These are phyloP conservation scores for Neoascia interrupta DNA, from an alignment of 2,888 invertebrate genomes.

Conservation along the genomic window DNA sequence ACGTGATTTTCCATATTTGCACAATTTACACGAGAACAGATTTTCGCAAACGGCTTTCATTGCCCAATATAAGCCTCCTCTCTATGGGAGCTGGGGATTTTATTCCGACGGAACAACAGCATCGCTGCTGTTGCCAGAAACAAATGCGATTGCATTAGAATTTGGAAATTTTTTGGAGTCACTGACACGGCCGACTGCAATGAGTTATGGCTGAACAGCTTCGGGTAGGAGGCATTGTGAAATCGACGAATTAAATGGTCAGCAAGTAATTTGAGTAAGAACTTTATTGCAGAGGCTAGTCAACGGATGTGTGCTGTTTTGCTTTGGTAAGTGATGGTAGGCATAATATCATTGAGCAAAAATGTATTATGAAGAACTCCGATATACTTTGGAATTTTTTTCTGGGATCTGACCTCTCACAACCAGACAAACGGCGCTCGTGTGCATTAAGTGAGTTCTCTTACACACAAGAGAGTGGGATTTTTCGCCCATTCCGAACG, in stretches of 20 bases:
- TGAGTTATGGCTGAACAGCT: not conserved
- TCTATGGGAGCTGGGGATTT: conserved; percentile 8
- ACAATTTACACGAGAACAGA: conserved; percentile 47
- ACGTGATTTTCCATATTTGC: conserved; percentile 12
- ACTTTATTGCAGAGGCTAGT: not conserved
- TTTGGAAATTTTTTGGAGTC: conserved; percentile 40
- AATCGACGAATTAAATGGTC: conserved; percentile 6
- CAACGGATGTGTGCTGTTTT: no score
- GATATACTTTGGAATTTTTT: no score
- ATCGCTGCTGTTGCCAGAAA: conserved; percentile 31
- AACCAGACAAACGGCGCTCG: no score
- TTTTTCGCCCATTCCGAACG: no score
- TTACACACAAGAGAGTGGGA: no score
- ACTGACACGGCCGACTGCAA: conserved; percentile 16
- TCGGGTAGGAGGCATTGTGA: not conserved
- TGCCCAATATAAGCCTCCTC: conserved; percentile 33
- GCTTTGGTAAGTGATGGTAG: no score
- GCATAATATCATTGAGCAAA: not conserved
- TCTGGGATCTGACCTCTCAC: no score
- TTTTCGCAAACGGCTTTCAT: conserved; percentile 42
- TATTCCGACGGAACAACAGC: conserved; percentile 33
- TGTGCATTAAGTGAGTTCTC: no score
- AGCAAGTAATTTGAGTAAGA: no score
- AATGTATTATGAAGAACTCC: no score
- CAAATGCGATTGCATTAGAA: conserved; percentile 30